phyloP scores from a whole-genome alignment of 2,113 vertebrate genomes.

The Platysternon megacephalum region DNA sequence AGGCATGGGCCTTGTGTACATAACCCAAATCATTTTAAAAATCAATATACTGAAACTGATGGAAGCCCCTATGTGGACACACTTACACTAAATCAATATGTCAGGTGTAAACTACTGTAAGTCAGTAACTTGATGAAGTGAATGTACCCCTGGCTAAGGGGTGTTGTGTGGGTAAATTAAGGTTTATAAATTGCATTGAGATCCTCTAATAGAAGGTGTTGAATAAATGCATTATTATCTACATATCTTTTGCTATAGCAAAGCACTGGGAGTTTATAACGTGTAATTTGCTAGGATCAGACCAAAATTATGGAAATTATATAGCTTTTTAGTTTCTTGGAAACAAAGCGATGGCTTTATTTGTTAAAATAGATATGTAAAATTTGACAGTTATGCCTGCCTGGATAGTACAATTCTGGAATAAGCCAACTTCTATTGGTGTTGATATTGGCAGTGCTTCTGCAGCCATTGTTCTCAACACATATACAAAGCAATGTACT shows the following conservation, averaged over 20 bases:
- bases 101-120: too few relatives aligned
- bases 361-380: background rate
- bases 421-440: background rate
- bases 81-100: too few relatives aligned
- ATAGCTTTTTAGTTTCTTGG: background rate
- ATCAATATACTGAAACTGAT: background rate
- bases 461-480: background rate
- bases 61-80: accelerated
- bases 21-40: background rate
- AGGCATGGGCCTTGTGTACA: background rate
- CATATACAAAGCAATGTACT: background rate
- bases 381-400: background rate
- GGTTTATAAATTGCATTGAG: background rate
- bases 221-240: background rate
- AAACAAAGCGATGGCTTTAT: background rate
- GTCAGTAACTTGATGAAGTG: background rate
- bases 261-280: background rate
- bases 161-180: background rate
- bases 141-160: background rate
- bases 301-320: background rate
- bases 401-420: background rate
- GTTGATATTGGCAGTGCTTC: background rate
- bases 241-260: background rate
- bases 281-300: background rate
- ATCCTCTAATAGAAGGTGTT: background rate